Evolutionary conservation across 2,113 vertebrate genomes (phyloP), one percentile per base, ranked within the genome.

Genomic region (Menura novaehollandiae): DNA sequence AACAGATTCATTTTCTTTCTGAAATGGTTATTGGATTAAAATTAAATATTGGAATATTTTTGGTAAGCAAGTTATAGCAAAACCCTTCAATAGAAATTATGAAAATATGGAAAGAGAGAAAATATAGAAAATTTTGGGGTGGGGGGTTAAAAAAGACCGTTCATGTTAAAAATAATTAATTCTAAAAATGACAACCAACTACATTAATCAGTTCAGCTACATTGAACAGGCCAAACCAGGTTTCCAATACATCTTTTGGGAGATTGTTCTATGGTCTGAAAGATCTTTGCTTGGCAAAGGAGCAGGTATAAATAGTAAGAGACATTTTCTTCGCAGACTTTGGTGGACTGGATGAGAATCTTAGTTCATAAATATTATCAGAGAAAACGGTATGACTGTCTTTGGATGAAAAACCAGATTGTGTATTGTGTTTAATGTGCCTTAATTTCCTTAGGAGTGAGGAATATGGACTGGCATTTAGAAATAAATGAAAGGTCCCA

Each of bases 11-110:
- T 84, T 94, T 67, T 92, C 43, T 2, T 79, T 89, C 80, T 84
- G 52, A 86, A 86, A 95, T 12, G 53, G 55, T 95, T 96, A 94
- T 83, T 86, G 83, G 82, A 83, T 94, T 94, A 94, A 95, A 94
- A 90, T 73, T 49, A 77, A 95, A 66, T 93, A 90, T 83, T 62
- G 73, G 71, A 68, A n/a, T 24, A 18, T 86, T 95, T 96, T 77
- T 80, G 39, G 72, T 51, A 59, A 85, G 77, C 5, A 32, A 85
- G 52, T 76, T 58, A 49, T 22, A 85, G 75, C 62, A 80, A 92
- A 95, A 39, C 3, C 10, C 46, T 66, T 92, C 67, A 69, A 53
- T 27, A 83, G 78, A 76, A 76, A 85, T 58, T 49, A 83, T 15
- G 58, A 79, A 90, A 88, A 83, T 79, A 32, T 41, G 39, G 60